Evolutionary conservation across 2,888 invertebrate species (phyloP), one percentile per base, ranked within the genome.

Genomic region (Heliconius erato): DNA sequence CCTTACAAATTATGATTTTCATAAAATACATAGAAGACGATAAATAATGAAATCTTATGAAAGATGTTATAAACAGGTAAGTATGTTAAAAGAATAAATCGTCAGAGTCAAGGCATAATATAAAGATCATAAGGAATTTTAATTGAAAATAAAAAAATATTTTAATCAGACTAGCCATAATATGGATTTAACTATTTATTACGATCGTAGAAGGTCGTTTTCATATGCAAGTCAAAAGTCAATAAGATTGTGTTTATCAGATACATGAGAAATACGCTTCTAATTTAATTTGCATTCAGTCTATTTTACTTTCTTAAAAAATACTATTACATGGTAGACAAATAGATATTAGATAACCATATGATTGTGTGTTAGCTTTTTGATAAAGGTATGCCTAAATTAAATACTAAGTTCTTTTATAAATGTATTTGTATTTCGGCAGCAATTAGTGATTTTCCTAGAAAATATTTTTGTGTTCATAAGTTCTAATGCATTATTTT

Each of bases 181-280:
- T 1, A 65, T 59, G 65, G 44, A 40, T 5, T 11, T 23, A 2
- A 78, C 11, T 44, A 78, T 40, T 63, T 63, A 80, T 71, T 86
- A 84, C 85, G 84, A 85, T 85, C 83, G 65, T 71, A 78, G 84
- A 86, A 72, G 78, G 89, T 88, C 89, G 89, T 88, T 87, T 86
- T 81, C 79, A 82, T 71, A 79, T 19, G 85, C 82, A 88, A 91
- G 92, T 92, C 92, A 93, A 91, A 91, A 87, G 93, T 93, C 92
- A 94, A 93, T 87, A 93, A 91, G 93, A 93, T 85, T 88, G 88
- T 86, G 79, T 85, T 28, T 85, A 85, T 59, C 16, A 32, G 14
- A 76, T 32, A 26, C 65, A 80, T 76, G 80, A 54, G 63, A 81
- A 79, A 74, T 44, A 40, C 26, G 54, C 40, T 40, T 76, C 32